Evolutionary conservation across 2,113 vertebrate species (phyloP), one percentile per base, ranked within the genome.

Genomic region (Lathamus discolor): DNA sequence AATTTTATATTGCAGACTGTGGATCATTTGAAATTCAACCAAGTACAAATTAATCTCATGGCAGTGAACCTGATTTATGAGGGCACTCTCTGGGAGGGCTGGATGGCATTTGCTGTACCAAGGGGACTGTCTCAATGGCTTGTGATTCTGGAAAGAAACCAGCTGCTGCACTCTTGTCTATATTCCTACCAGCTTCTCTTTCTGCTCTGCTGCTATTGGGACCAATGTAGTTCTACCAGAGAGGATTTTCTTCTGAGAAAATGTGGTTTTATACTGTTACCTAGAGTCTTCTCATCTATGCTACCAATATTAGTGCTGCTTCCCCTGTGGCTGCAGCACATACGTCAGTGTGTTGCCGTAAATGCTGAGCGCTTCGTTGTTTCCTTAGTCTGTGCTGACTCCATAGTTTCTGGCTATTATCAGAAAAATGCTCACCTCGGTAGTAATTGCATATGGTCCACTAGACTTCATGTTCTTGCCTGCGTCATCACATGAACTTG

Each of bases 351-450:
- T 29, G 52, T 43, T 75, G 66, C 94, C 67, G 66, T 43, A 82
- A 95, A 85, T 39, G 93, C 95, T 91, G 88, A 92, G 86, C 2
- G 0, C 91, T 86, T 84, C 0, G 19, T 92, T 95, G 83, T 95
- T 78, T 14, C 82, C 72, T 59, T 95, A 95, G 95, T 93, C 91
- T 43, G 0, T 96, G 95, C 95, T 95, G 95, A 96, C 90, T 93
- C 64, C 25, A 1, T 18, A 5, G 3, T 83, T 96, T 63, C 39
- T 81, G 90, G 64, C 52, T 29, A 90, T 88, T 94, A 86, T 37
- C 63, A 33, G 90, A 23, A 75, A 89, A 96, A 69, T 52, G 82
- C 88, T 96, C 95, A 82, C 80, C 88, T 92, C 61, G 0, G 48
- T 79, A 37, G 83, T 66, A 66, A 84, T 83, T 78, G 37, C n/a